Evolutionary conservation across 2,113 vertebrate genomes (phyloP), one percentile per base, ranked within the genome.

Genomic region (Cyprinodon tularosa): DNA sequence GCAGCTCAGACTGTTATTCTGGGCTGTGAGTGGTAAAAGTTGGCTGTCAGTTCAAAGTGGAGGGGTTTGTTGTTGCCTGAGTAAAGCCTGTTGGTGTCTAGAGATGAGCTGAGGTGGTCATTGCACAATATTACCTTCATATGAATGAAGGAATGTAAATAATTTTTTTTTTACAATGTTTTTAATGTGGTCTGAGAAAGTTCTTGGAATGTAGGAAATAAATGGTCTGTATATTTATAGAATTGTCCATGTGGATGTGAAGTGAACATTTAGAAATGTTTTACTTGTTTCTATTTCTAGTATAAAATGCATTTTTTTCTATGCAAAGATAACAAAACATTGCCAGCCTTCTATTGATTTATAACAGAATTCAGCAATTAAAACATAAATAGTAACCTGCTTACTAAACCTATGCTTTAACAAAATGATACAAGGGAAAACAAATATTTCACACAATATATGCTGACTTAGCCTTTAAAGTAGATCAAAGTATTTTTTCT

Each of bases 71-170:
- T 68, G 83, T 71, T 83, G 74, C 71, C 50, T 3, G 2, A 57
- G 20, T 65, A 70, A 73, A 88, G 84, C 83, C 77, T 90, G 89
- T 86, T 84, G 82, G 85, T 80, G 89, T 84, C 57, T 77, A 76
- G 68, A 59, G 74, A 71, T 66, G 2, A 62, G 74, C 79, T n/a
- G 76, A 90, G 82, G 79, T 15, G 78, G 71, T 86, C 82, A 80
- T 85, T 88, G 90, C 78, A 40, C 87, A 85, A 90, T 90, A 73
- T 75, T 50, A 62, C 50, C 14, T 72, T 61, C 62, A 63, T 78
- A 50, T 86, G 71, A 84, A 4, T 61, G 75, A 66, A 2, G 66
- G 29, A 66, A 57, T 84, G 40, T 67, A 67, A 71, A 67, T 37
- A 36, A 2, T 12, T 68, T 0, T 20, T 20, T 11, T 17, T 12